Conservation (phyloP, 2,797 vertebrate genomes). For the Masticophis lateralis region DNA sequence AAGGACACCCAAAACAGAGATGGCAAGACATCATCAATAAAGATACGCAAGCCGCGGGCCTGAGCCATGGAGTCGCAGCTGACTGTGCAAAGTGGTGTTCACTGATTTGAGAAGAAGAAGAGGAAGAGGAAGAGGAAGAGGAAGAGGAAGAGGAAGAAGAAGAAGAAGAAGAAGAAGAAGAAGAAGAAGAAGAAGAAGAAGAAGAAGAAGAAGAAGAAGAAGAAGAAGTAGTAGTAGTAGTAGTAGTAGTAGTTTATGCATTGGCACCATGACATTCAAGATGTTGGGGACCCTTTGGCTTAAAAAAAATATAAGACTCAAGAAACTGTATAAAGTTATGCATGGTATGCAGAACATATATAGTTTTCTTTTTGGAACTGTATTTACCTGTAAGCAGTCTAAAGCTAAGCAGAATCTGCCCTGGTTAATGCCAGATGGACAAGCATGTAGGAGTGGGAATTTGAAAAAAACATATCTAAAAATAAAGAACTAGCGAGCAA, state of each 20-base stretch:
- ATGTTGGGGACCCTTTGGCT: background rate
- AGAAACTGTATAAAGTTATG: background rate
- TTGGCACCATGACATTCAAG: background rate
- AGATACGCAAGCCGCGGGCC: no score
- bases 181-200: no score
- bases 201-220: no score
- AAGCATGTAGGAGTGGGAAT: background rate
- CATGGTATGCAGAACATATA: background rate
- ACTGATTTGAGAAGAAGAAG: no score
- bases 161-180: accelerated
- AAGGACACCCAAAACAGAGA: no score
- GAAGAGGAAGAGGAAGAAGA: no score
- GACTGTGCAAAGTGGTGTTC: no score
- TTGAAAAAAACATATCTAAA: background rate
- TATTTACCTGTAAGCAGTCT: background rate
- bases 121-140: no score
- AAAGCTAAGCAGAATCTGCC: background rate
- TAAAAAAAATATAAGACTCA: background rate
- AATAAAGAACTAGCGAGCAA: background rate
- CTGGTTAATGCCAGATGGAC: background rate
- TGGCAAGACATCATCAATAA: no score
- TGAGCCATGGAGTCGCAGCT: no score
- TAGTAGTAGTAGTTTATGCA: background rate
- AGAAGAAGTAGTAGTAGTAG: no score
- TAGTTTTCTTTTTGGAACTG: background rate